Evolutionary conservation across 1,140 invertebrate species (phyloP), one percentile per base, ranked within the genome.

Genomic region (Danaus melanippus): DNA sequence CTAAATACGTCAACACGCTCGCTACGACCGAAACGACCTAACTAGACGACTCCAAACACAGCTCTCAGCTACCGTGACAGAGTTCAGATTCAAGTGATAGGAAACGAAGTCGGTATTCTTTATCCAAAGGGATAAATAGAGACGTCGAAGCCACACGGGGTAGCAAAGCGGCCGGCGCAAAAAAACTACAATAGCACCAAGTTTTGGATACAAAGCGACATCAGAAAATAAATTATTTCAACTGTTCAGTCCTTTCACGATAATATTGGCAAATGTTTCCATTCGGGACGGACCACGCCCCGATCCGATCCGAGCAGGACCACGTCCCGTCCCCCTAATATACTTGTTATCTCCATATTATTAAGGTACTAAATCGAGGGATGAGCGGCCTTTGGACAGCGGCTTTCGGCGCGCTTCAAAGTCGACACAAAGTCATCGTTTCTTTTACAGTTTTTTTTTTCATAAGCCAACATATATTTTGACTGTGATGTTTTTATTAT

Each of bases 201-300:
- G 79, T 82, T 83, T 79, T 74, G 79, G 69, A 80, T 69, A 86
- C 81, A 86, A 86, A 76, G 76, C 71, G 79, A 84, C 81, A 76
- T 76, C 58, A 77, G 71, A 76, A 80, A 80, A 86, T 86, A 86
- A 86, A 86, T 86, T 84, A 86, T 86, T 86, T 86, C 83, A 84
- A 83, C 79, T 84, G 83, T 71, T 84, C 77, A 79, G 73, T 77
- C 83, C 81, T 84, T 86, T 86, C 83, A 86, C 74, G 77, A 84
- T 86, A 86, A 86, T 86, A 84, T 86, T 86, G 76, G 83, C 83
- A 86, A 86, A 86, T 86, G 83, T 86, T 86, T 86, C 83, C 78
- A 86, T 86, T 83, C 73, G 78, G 75, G 64, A 77, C 76, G 66
- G 62, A 71, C 83, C 83, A 86, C 83, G 83, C 83, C 83, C 79